Evolutionary conservation across 1,140 invertebrate species (phyloP).

Genomic region (Trigoniulus corallinus): DNA sequence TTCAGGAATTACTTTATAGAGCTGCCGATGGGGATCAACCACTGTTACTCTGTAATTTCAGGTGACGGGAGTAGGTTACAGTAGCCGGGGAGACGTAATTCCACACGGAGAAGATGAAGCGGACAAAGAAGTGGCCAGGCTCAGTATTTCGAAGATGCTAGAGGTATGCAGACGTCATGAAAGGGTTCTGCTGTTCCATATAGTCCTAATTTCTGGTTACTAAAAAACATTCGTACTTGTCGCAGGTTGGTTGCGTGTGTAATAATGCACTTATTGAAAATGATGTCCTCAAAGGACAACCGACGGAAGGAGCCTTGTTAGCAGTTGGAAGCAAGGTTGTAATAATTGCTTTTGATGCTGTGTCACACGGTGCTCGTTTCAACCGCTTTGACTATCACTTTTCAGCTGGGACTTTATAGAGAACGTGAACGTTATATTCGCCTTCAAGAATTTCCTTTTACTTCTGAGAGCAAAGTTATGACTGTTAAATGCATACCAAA

Average conservation of each 20-base stretch:
- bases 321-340: constrained; percentile 58
- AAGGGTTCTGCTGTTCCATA: constrained; percentile 10
- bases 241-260: constrained; percentile 66
- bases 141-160: constrained; percentile 32
- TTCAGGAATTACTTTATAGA: background rate
- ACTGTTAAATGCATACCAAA: constrained; percentile 79
- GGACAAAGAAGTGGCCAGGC: constrained; percentile 34
- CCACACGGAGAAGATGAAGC: constrained; percentile 52
- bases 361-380: background rate
- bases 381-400: too few species aligned
- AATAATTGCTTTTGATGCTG: constrained; percentile 7
- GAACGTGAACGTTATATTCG: constrained; percentile 62
- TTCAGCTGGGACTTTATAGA: constrained; percentile 66
- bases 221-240: constrained; percentile 3
- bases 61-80: constrained; percentile 79
- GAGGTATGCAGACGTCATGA: too few species aligned
- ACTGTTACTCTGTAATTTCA: constrained; percentile 14
- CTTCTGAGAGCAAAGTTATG: constrained; percentile 97
- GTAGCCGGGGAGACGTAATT: constrained; percentile 62
- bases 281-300: constrained; percentile 68
- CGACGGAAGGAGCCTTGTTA: constrained; percentile 92
- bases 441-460: constrained; percentile 91
- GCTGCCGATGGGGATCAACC: background rate
- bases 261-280: constrained; percentile 88
- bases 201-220: constrained; percentile 11